phyloP scores from a whole-genome alignment of 2,797 vertebrate genomes.

The Dryobates pubescens region DNA sequence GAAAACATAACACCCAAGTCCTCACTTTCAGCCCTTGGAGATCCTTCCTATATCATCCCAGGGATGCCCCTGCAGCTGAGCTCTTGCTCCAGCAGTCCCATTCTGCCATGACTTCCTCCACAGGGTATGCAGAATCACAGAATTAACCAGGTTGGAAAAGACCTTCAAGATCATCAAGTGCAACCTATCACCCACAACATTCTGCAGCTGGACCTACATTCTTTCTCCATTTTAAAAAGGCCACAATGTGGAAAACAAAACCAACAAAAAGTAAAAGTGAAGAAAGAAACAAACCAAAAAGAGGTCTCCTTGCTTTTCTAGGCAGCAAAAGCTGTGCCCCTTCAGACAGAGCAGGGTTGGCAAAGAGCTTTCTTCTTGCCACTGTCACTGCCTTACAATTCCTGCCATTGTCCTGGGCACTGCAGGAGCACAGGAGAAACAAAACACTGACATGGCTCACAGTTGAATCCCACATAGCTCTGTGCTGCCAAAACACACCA shows the following conservation, averaged over 20 bases:
- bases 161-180: no score
- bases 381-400: neutral
- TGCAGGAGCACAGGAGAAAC: rapidly evolving
- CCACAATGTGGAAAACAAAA: neutral
- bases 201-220: neutral
- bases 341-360: neutral
- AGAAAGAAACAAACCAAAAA: neutral
- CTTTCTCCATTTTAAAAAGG: neutral
- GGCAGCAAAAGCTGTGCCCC: neutral
- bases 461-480: neutral
- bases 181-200: no score
- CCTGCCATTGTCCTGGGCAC: neutral
- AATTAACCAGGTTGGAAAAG: no score
- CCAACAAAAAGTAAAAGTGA: neutral
- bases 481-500: neutral
- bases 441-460: neutral
- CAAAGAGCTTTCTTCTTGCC: neutral
- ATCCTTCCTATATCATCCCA: neutral
- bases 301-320: neutral
- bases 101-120: neutral
- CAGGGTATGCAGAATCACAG: no score
- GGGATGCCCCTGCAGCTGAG: neutral
- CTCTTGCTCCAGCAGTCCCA: neutral
- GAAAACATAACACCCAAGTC: neutral
- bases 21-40: neutral